These are phyloP conservation scores for Caerostris darwini DNA, from an alignment of 1,140 invertebrate genomes.

Conservation along the genomic window DNA sequence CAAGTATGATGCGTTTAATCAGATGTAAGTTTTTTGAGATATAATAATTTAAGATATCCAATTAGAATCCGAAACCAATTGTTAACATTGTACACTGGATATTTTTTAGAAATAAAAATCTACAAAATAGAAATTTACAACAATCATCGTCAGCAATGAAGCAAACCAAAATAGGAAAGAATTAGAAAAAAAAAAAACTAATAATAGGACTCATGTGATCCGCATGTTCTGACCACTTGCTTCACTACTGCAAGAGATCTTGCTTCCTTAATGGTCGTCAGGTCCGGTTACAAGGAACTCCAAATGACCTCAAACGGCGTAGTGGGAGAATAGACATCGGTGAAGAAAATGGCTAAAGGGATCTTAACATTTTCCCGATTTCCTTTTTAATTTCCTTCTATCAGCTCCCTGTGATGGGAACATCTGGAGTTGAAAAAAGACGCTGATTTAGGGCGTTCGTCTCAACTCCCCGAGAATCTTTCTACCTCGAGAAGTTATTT, in stretches of 20 bases:
- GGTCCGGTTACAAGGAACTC: constrained; percentile 60
- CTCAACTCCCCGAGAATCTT: constrained; percentile 40
- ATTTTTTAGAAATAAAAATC: too few species aligned
- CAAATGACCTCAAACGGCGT: constrained; percentile 62
- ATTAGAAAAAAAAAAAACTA: neutral
- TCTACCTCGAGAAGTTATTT: constrained; percentile 36
- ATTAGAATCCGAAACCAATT: too few species aligned
- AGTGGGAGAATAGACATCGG: constrained; percentile 4
- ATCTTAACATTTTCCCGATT: constrained; percentile 41
- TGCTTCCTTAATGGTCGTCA: constrained; percentile 66
- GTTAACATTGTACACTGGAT: too few species aligned
- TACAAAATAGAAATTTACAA: too few species aligned
- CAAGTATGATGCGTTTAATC: too few species aligned
- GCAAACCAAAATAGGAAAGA: neutral
- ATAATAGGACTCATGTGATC: neutral
- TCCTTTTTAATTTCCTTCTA: constrained; percentile 8
- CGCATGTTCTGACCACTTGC: constrained; percentile 59
- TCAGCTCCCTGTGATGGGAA: constrained; percentile 40
- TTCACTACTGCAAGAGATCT: constrained; percentile 3
- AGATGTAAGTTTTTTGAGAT: too few species aligned
- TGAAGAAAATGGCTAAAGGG: constrained; percentile 19
- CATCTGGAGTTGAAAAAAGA: constrained; percentile 70
- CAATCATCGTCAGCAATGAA: neutral
- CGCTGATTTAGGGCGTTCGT: constrained; percentile 51
- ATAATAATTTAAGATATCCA: too few species aligned